Conservation (phyloP, 2,888 invertebrate species). For the Dolichomitus sp. region DNA sequence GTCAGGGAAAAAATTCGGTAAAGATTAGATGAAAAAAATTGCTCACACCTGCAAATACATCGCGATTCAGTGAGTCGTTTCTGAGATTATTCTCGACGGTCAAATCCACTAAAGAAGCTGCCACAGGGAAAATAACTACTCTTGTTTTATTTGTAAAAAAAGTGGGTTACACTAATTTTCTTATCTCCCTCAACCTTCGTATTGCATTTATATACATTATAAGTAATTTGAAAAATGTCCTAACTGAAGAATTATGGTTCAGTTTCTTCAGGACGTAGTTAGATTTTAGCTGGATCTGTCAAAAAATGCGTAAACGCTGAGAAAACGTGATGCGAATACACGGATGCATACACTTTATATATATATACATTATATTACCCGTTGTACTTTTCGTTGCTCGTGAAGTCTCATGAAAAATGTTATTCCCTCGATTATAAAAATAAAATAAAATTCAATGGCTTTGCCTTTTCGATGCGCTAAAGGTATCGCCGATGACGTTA, state of each 20-base stretch:
- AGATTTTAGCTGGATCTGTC: neutral
- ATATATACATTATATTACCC: neutral
- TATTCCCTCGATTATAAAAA: constrained; percentile 6
- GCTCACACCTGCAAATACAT: neutral
- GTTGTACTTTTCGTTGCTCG: neutral
- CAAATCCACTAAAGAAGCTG: no score
- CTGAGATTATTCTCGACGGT: neutral
- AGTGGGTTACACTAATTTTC: no score
- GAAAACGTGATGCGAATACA: neutral
- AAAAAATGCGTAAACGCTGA: neutral
- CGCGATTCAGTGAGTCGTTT: neutral
- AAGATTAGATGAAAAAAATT: constrained; percentile 17
- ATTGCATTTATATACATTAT: no score
- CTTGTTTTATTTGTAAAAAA: neutral
- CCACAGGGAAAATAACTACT: neutral
- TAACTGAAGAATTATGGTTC: neutral
- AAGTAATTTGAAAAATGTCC: no score
- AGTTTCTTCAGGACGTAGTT: neutral
- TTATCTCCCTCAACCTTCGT: no score
- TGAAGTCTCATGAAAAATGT: constrained; percentile 1
- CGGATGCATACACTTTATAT: neutral
- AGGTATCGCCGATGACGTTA: neutral
- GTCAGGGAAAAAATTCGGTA: constrained; percentile 63
- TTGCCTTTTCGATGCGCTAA: neutral
- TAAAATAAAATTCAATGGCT: neutral